A percentile compares a stretch with the other conserved stretches of the same genome.
Evolutionary conservation across 2,113 vertebrate genomes (phyloP).

Genomic region (Archocentrus centrarchus): DNA sequence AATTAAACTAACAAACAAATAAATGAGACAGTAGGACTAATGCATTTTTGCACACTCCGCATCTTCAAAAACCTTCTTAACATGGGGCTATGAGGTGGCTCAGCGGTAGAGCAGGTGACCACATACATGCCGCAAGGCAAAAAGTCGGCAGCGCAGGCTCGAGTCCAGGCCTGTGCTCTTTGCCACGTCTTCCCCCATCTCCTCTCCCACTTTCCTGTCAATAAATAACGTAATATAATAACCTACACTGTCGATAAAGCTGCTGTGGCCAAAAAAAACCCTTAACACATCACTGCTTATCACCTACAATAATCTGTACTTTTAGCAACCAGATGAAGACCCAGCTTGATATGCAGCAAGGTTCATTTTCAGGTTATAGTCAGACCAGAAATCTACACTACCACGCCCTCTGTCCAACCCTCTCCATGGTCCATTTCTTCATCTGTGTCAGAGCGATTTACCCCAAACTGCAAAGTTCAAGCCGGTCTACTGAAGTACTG

Average conservation of each 20-base stretch:
- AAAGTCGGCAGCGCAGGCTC: too few species aligned
- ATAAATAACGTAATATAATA: too few species aligned
- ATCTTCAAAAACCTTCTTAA: background rate
- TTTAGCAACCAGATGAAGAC: background rate
- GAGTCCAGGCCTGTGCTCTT: too few species aligned
- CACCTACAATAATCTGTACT: background rate
- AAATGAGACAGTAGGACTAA: background rate
- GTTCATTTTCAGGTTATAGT: slow-evolving; percentile 22
- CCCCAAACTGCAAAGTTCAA: slow-evolving; percentile 20
- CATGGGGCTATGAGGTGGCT: too few species aligned
- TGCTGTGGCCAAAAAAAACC: too few species aligned
- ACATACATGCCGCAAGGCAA: too few species aligned
- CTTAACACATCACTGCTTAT: background rate
- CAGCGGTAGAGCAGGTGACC: too few species aligned
- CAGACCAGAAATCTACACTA: background rate
- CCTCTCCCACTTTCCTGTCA: too few species aligned
- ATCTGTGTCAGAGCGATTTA: slow-evolving; percentile 25
- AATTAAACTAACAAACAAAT: background rate
- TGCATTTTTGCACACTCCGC: background rate
- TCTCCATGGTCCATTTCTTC: slow-evolving; percentile 15
- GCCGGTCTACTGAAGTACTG: background rate
- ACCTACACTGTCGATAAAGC: too few species aligned
- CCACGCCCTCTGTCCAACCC: background rate
- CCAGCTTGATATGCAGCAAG: background rate
- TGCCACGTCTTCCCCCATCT: too few species aligned